These are phyloP conservation scores for Psilanteris sp. DNA, from an alignment of 1,140 invertebrate genomes.

Conservation along the genomic window DNA sequence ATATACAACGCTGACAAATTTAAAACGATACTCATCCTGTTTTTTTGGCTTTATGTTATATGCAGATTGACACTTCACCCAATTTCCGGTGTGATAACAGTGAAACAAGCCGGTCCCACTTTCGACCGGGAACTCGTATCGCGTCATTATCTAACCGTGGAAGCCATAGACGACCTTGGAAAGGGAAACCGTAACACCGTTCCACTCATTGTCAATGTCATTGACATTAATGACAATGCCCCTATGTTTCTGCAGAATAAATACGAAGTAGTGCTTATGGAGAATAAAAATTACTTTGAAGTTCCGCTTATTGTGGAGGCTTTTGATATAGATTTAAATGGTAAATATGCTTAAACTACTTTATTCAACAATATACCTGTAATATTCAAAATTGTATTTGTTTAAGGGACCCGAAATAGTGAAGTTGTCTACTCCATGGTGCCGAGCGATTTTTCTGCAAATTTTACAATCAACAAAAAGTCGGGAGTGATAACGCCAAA, in stretches of 20 bases:
- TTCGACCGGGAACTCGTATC: constrained; percentile 94
- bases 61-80: constrained; percentile 89
- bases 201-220: constrained; percentile 90
- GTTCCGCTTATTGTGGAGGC: constrained; percentile 89
- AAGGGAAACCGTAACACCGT: constrained; percentile 92
- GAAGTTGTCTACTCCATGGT: constrained; percentile 90
- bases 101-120: constrained; percentile 85
- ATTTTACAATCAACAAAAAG: constrained; percentile 90
- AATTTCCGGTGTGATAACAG: constrained; percentile 89
- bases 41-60: constrained; percentile 28
- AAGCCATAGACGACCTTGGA: constrained; percentile 93
- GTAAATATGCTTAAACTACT: constrained; percentile 71
- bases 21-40: constrained; percentile 42
- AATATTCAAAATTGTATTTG: neutral
- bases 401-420: constrained; percentile 83
- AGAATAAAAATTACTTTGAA: constrained; percentile 90
- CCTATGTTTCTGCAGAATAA: constrained; percentile 89
- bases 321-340: constrained; percentile 91
- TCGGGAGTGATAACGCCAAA: constrained; percentile 86
- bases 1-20: no score
- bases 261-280: constrained; percentile 90
- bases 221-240: constrained; percentile 93
- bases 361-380: neutral
- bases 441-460: constrained; percentile 85
- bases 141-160: constrained; percentile 93